Evolutionary conservation across 2,113 vertebrate genomes (phyloP).

Genomic region (Petroica traversi): DNA sequence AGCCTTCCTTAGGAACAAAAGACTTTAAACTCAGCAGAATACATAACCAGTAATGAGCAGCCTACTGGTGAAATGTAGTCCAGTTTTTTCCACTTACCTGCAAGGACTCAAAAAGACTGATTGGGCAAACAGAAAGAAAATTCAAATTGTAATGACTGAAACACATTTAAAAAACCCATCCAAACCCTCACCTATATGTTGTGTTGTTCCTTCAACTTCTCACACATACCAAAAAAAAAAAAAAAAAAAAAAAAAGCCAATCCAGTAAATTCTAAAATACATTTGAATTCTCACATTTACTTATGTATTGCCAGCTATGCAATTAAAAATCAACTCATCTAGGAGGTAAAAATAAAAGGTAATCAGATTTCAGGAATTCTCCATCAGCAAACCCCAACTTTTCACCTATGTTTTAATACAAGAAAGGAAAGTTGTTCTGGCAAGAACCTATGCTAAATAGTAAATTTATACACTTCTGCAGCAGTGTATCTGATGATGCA

Average conservation of each 20-base stretch:
- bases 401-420: neutral
- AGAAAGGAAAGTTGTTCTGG: neutral
- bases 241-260: neutral
- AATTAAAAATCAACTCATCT: neutral
- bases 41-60: neutral
- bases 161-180: neutral
- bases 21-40: neutral
- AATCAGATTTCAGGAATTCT: neutral
- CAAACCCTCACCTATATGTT: neutral
- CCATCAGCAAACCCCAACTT: neutral
- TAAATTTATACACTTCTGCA: neutral
- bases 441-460: neutral
- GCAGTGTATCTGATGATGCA: neutral
- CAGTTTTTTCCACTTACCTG: neutral
- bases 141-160: neutral
- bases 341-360: neutral
- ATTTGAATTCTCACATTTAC: neutral
- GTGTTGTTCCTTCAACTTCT: neutral
- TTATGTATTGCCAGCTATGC: neutral
- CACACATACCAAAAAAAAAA: rapidly evolving
- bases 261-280: neutral
- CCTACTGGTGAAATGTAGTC: neutral
- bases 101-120: neutral
- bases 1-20: neutral
- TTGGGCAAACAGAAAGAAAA: neutral